These are phyloP conservation scores for Otocyon megalotis DNA, from an alignment of 2,113 vertebrate genomes.

Conservation along the genomic window DNA sequence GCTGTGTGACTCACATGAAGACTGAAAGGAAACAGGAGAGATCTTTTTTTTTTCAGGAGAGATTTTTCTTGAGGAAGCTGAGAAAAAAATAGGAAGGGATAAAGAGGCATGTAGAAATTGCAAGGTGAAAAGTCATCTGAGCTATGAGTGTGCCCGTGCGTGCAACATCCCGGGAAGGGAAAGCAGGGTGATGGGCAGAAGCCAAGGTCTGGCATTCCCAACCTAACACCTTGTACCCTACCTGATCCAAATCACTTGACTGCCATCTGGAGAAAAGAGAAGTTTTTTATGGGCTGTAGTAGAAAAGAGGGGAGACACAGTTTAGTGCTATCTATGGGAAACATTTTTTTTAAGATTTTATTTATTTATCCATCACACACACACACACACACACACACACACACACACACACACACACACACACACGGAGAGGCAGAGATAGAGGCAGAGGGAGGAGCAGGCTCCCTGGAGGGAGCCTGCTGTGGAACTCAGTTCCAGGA, in stretches of 20 bases:
- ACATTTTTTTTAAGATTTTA: neutral
- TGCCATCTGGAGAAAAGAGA: neutral
- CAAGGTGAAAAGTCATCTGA: neutral
- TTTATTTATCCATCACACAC: too few relatives aligned
- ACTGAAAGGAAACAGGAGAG: neutral
- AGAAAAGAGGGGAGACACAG: neutral
- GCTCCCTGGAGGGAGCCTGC: too few relatives aligned
- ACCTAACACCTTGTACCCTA: neutral
- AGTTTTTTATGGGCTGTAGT: neutral
- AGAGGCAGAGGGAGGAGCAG: too few relatives aligned
- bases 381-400: too few relatives aligned
- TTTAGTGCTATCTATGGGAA: neutral
- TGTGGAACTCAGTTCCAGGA: too few relatives aligned
- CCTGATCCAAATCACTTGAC: neutral
- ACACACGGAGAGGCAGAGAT: too few relatives aligned
- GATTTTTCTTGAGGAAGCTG: neutral
- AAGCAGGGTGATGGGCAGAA: neutral
- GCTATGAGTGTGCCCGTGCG: fast-evolving
- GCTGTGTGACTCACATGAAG: neutral
- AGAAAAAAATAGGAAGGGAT: neutral
- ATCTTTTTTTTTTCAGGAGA: neutral
- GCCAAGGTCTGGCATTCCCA: neutral
- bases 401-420: too few relatives aligned
- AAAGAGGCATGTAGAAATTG: neutral
- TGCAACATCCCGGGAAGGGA: fast-evolving